Base-by-base conservation (phyloP, 2,113 vertebrate genomes). In the Falcunculus frontatus region DNA sequence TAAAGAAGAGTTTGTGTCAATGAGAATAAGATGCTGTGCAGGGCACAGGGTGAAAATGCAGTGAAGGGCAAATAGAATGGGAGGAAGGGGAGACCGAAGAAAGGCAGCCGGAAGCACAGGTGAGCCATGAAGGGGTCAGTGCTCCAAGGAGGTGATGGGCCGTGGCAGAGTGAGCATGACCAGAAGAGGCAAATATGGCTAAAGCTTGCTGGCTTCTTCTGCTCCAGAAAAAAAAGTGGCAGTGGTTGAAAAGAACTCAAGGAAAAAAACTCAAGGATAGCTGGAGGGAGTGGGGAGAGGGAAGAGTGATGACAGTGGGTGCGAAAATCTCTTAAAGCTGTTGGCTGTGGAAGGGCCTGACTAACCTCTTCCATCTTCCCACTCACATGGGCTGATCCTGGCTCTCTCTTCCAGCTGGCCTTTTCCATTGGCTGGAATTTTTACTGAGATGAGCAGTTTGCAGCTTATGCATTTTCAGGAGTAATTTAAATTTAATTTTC, bases 361-460 rank as follows among this genome's bases (percentile, higher is more conserved):
- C 87, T 94, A 97, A 97, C 78, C 55, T 35, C 62, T 94, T 96
- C 92, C 92, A 2, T 83, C 95, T 88, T 95, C 93, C 92, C 75
- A 93, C 85, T 93, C 47, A 1, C 35, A 52, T 6, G 35, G 47
- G 85, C 83, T 84, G 72, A 67, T 70, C 82, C n/a, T 37, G 75
- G 47, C 64, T 90, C 35, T 64, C 42, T 74, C 25, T 77, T 94
- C 87, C 87, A 95, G 85, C 67, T 97, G 92, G 75, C 47, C 63
- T 80, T 93, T 80, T 59, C 59, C 64, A 42, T 21, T 86, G 60
- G 76, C 90, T 46, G 26, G 32, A 62, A 75, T n/a, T 73, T 95
- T 76, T 87, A 87, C 27, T 50, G 67, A 88, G 67, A 86, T 50
- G 78, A 95, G 52, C 35, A 70, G 35, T 47, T 84, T 81, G 52